Evolutionary conservation across 2,113 vertebrate genomes (phyloP).

Genomic region (human (Homo sapiens)): GRCh38 chr22:42881501-42882000

Average conservation of each 20-base stretch:
- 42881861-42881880: accelerated
- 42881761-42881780: neutral
- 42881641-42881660: neutral
- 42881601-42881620: neutral
- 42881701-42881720: neutral
- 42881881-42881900: neutral
- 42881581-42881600: neutral
- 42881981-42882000: neutral
- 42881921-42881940: neutral
- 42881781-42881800: neutral
- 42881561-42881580: neutral
- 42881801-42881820: neutral
- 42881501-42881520: too few species aligned
- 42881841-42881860: accelerated
- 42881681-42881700: neutral
- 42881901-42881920: neutral
- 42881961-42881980: accelerated
- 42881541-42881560: neutral
- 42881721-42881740: neutral
- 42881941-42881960: accelerated
- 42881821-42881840: neutral
- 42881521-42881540: neutral
- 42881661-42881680: neutral
- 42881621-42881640: neutral
- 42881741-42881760: neutral